phyloP scores from a whole-genome alignment of 2,797 vertebrate species.

The Decapterus maruadsi region DNA sequence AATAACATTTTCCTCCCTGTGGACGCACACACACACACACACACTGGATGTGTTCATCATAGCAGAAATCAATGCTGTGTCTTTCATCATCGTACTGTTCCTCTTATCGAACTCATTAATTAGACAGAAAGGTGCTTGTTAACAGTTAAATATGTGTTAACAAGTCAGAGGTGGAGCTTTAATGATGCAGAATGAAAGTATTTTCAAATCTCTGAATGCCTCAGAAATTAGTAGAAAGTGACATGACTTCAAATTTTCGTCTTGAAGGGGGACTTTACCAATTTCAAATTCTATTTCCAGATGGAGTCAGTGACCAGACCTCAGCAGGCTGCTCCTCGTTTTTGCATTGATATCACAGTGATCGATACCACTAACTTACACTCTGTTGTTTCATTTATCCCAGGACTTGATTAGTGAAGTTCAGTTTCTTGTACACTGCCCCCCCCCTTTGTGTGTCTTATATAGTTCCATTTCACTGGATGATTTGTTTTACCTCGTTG shows the following conservation, averaged over 20 bases:
- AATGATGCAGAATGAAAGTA: conserved; percentile 23
- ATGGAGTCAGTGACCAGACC: not conserved
- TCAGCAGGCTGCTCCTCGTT: too few species aligned
- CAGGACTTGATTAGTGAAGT: not conserved
- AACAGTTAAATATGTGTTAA: conserved; percentile 22
- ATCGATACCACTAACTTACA: not conserved
- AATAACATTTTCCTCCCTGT: not conserved
- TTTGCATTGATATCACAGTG: not conserved
- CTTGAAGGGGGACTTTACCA: too few species aligned
- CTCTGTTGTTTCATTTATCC: not conserved
- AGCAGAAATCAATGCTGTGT: conserved; percentile 30
- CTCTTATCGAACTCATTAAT: conserved; percentile 39
- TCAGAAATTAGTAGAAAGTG: not conserved
- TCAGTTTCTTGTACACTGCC: not conserved
- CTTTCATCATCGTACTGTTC: conserved; percentile 17
- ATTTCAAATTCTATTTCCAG: not conserved
- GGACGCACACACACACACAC: conserved; percentile 13
- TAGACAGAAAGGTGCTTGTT: conserved; percentile 46
- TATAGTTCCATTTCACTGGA: not conserved
- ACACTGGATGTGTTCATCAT: conserved; percentile 17
- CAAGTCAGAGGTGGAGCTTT: conserved; percentile 33
- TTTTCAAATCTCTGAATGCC: not conserved
- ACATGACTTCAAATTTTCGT: not conserved
- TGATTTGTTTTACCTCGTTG: not conserved
- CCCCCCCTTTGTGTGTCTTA: not conserved